A percentile compares a stretch with the other conserved stretches of the same genome.
These are phyloP conservation scores for Lycaon pictus DNA, from an alignment of 2,113 vertebrate species.

Conservation along the genomic window DNA sequence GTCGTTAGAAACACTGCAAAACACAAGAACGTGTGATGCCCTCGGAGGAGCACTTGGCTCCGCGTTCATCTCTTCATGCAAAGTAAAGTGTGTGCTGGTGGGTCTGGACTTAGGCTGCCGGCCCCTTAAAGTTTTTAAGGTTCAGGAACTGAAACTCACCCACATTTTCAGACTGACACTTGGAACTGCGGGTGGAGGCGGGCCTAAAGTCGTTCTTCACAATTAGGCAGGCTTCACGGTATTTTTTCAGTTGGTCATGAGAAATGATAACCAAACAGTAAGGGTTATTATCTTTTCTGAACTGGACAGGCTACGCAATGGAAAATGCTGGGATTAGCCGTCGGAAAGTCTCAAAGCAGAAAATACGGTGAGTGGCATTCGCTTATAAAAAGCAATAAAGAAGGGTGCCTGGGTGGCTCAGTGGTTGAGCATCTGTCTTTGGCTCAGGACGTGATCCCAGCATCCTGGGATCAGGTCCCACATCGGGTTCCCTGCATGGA, in stretches of 20 bases:
- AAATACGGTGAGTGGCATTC: background rate
- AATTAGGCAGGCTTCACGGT: background rate
- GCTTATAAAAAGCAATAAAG: background rate
- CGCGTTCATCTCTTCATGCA: background rate
- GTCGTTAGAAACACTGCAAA: slow-evolving; percentile 72
- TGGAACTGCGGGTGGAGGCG: background rate
- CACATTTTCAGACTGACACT: background rate
- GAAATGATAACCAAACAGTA: background rate
- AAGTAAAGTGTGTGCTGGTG: background rate
- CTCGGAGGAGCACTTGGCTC: background rate
- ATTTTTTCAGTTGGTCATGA: background rate
- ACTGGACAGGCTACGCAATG: background rate
- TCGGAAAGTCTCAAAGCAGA: background rate
- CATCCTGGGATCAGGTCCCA: too few species aligned
- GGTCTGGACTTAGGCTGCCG: background rate
- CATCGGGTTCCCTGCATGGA: too few species aligned
- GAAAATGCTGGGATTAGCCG: background rate
- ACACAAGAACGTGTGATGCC: slow-evolving; percentile 41
- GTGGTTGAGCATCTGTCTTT: background rate
- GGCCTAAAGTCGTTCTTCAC: background rate
- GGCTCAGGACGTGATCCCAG: too few species aligned
- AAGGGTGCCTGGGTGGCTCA: background rate
- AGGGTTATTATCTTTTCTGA: background rate
- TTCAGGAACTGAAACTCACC: background rate
- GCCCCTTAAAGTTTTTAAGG: background rate